Evolutionary conservation across 35 echinoderm and acorn worm genomes (phyloP).

Genomic region (Hemicentrotus pulcherrimus): DNA sequence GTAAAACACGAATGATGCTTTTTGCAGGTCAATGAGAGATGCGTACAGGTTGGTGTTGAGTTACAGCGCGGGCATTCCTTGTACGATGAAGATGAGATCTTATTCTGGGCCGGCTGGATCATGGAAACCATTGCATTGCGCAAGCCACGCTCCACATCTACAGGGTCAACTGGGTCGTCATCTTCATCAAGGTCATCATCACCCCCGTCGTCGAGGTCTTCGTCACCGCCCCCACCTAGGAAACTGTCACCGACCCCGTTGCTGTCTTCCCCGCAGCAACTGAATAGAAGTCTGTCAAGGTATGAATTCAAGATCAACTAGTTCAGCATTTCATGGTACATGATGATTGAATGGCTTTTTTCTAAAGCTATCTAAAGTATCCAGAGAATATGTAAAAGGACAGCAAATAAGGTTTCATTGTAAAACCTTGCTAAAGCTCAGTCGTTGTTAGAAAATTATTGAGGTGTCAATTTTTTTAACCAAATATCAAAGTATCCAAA

Average conservation of each 20-base stretch:
- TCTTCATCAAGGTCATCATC: background rate
- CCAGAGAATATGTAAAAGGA: too few species aligned
- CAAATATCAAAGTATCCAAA: too few species aligned
- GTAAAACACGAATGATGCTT: background rate
- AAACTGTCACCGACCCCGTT: background rate
- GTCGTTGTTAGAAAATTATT: too few species aligned
- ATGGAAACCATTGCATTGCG: slow-evolving; percentile 41
- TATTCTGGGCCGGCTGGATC: slow-evolving; percentile 59
- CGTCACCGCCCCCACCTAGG: background rate
- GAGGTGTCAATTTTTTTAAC: too few species aligned
- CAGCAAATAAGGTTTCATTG: too few species aligned
- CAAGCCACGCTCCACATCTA: slow-evolving; percentile 1
- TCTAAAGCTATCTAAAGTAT: too few species aligned
- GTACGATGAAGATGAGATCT: slow-evolving; percentile 66
- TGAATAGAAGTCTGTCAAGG: background rate
- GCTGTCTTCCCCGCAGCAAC: background rate
- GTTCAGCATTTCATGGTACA: too few species aligned
- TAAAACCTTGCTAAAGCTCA: too few species aligned
- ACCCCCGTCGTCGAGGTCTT: background rate
- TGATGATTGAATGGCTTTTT: too few species aligned
- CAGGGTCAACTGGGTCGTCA: slow-evolving; percentile 4
- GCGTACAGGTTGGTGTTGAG: slow-evolving; percentile 58
- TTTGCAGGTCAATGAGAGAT: slow-evolving; percentile 57
- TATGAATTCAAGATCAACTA: background rate
- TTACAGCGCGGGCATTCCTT: slow-evolving; percentile 59